Evolutionary conservation across 2,797 vertebrate species (phyloP).

Genomic region (Vipera ursinii): DNA sequence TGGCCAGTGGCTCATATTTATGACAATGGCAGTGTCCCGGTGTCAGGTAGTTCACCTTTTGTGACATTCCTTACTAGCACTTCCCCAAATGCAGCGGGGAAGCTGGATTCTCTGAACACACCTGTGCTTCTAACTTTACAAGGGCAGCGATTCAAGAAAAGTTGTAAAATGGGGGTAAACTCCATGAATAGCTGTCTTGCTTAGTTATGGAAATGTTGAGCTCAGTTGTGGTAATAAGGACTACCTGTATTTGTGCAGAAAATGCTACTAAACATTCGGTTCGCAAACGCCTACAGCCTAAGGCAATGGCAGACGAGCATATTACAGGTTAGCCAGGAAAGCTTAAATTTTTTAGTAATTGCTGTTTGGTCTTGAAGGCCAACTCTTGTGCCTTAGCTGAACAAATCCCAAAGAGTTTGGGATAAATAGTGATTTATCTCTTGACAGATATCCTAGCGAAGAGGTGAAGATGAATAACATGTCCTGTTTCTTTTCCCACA

Average conservation of each 20-base stretch:
- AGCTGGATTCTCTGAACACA: too few species aligned
- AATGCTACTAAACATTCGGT: neutral
- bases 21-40: too few species aligned
- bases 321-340: slow-evolving; percentile 65
- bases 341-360: neutral
- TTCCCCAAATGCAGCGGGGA: too few species aligned
- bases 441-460: neutral
- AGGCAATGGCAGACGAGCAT: neutral
- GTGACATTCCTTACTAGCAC: too few species aligned
- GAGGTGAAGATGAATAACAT: neutral
- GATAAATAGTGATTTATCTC: neutral
- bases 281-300: neutral
- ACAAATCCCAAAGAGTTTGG: neutral
- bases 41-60: too few species aligned
- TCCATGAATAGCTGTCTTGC: too few species aligned
- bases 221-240: too few species aligned
- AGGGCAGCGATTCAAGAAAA: too few species aligned
- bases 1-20: too few species aligned
- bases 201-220: too few species aligned
- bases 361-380: neutral
- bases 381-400: neutral
- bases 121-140: too few species aligned
- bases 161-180: too few species aligned
- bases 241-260: neutral
- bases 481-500: slow-evolving; percentile 55